Evolutionary conservation across 2,113 vertebrate species (phyloP).

Genomic region (Amia ocellicauda): DNA sequence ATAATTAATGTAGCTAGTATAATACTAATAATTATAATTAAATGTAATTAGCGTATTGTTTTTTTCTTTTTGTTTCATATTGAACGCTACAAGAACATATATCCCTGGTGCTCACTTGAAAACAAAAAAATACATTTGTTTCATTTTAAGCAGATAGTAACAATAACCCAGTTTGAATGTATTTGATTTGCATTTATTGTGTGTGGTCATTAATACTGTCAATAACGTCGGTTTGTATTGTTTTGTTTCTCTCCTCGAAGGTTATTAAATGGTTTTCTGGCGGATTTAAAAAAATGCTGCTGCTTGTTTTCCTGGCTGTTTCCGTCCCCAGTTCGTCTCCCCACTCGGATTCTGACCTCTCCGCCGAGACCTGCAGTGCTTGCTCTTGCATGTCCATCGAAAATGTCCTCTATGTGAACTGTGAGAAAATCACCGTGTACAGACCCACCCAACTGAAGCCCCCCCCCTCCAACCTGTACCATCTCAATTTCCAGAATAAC

Average conservation of each 20-base stretch:
- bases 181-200: too few relatives aligned
- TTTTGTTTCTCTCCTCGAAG: conserved; percentile 49
- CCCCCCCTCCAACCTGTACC: conserved; percentile 89
- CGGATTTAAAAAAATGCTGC: conserved; percentile 96
- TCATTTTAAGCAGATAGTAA: too few relatives aligned
- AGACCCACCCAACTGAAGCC: conserved; percentile 93
- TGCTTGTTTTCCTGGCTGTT: conserved; percentile 91
- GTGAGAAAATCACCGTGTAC: conserved; percentile 93
- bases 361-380: conserved; percentile 91
- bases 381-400: conserved; percentile 97
- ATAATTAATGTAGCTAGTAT: too few relatives aligned
- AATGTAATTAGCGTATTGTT: too few relatives aligned
- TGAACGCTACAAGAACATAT: too few relatives aligned
- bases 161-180: too few relatives aligned
- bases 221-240: conserved; percentile 5
- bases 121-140: too few relatives aligned
- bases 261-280: conserved; percentile 79
- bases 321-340: conserved; percentile 75
- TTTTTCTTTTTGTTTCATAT: too few relatives aligned
- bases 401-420: conserved; percentile 97
- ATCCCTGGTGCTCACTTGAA: too few relatives aligned
- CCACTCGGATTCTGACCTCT: conserved; percentile 79
- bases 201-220: too few relatives aligned
- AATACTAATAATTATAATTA: too few relatives aligned
- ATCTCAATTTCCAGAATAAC: conserved; percentile 98